These are phyloP conservation scores for Cirrhinus mrigala DNA, from an alignment of 2,797 vertebrate genomes.

Conservation along the genomic window DNA sequence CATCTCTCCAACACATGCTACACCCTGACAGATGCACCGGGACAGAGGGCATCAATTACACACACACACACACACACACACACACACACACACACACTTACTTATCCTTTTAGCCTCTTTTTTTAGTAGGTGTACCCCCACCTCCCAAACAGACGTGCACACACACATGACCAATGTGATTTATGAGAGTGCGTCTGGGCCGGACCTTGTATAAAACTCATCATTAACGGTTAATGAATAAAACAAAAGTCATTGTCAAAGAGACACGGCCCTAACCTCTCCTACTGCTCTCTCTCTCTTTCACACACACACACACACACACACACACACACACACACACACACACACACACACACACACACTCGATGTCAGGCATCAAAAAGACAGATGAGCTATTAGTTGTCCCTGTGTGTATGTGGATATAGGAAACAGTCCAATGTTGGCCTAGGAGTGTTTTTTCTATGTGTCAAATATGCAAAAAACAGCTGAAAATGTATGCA, in stretches of 20 bases:
- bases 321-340: too few species aligned
- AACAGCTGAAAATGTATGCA: not conserved
- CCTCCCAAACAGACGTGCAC: constrained; percentile 21
- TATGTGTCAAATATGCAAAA: not conserved
- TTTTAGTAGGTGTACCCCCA: constrained; percentile 20
- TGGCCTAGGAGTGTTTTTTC: not conserved
- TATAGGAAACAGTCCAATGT: not conserved
- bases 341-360: not conserved
- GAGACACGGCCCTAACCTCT: constrained; percentile 10
- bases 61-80: constrained; percentile 41
- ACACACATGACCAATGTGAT: constrained; percentile 28
- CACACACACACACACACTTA: constrained; percentile 31
- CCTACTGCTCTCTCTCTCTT: not conserved
- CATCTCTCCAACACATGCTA: constrained; percentile 55
- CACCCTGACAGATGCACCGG: constrained; percentile 52
- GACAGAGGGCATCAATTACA: constrained; percentile 50
- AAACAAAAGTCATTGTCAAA: constrained; percentile 57
- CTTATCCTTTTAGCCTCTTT: constrained; percentile 37
- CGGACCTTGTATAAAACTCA: constrained; percentile 48
- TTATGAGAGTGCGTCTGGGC: constrained; percentile 50
- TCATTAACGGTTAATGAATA: constrained; percentile 56
- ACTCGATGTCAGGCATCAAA: constrained; percentile 16
- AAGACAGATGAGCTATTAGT: constrained; percentile 18
- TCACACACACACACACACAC: not conserved
- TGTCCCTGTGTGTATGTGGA: not conserved